Evolutionary conservation across 2,888 invertebrate species (phyloP), one percentile per base, ranked within the genome.

Genomic region (Cosmopolites sordidus): DNA sequence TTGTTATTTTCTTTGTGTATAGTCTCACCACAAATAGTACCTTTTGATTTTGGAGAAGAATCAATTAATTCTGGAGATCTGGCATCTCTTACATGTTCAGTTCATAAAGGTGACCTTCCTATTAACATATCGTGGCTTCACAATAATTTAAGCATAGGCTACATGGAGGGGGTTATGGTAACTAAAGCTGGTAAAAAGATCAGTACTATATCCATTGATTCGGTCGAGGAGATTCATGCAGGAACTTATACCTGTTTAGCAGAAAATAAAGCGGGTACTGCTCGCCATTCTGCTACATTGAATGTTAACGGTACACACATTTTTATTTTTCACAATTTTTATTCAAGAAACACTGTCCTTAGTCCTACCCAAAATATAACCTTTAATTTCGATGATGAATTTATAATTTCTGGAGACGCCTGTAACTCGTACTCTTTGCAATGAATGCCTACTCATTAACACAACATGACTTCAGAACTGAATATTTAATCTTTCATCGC

Each of bases 181-280:
- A 66, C 70, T 38, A 73, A 70, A 60, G 73, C 72, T 46, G 75
- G 75, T 54, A 75, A 74, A 56, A 75, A 75, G 64, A 77, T 79
- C 60, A 80, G 80, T 67, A 78, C 81, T 58, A 70, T 84, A 60
- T 80, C 79, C 62, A 83, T 84, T 58, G 81, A 82, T 64, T 78
- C 80, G 17, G 83, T 83, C 48, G 76, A 78, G 43, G 80, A 78
- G 40, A 74, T 80, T 62, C 86, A 89, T 72, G 80, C 83, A 42
- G 89, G 89, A 60, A 83, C 82, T 70, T 89, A 88, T 72, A 87
- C 86, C 43, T 90, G 89, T 74, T 79, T 80, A 62, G 88, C 86
- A 51, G 79, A 79, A 60, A 89, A 88, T 75, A 71, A 73, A 60
- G 85, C 84, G 70, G 86, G 87, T 55, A 76, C 75, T 67, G 79